Base-by-base conservation (phyloP, 2,888 invertebrate species). In the Parthenolecanium corni region DNA sequence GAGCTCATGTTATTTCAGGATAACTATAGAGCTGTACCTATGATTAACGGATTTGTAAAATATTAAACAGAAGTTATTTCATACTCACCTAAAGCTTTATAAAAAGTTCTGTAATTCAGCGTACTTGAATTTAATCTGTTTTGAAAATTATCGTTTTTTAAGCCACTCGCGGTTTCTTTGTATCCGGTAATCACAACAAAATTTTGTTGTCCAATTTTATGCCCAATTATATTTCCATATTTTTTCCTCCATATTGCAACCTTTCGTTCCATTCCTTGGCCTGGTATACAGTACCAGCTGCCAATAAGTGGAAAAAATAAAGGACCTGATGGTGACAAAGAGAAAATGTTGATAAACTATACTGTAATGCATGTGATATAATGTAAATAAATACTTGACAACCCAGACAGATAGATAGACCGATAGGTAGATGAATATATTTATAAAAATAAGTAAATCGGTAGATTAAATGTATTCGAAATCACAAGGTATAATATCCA, bases 201-300 rank as follows among this genome's bases (percentile, higher is more conserved):
- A 18, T 47, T 46, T 18, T 20, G 31, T 5, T 16, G 1, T 6
- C 20, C 21, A 11, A 57, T 25, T 57, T 57, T 57, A 36, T 57
- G 57, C n/a, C 57, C 57, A 21, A 57, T 16, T 1, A 57, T 16
- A 31, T 47, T 57, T 24, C 57, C 57, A 57, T 57, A 57, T 25
- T 57, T 46, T 47, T 57, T 46, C 16, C 31, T 44, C 57, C 57
- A 57, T 47, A 20, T 36, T 25, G 46, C 25, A 24, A 57, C 44
- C 6, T 11, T 6, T 18, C 18, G 20, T 5, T 57, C 46, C 18
- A 57, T 47, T 1, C 46, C 47, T 47, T 31, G 31, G 11, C 25
- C 47, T 9, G 57, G 57, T 18, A 57, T 36, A 11, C 25, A 25
- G 21, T 42, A 57, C 12, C 5, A 5, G 4, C 44, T 44, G 23